Percentiles rank a stretch among this genome's conserved stretches.
These are phyloP conservation scores for Pelobates cultripes DNA, from an alignment of 2,797 vertebrate genomes.

Conservation along the genomic window DNA sequence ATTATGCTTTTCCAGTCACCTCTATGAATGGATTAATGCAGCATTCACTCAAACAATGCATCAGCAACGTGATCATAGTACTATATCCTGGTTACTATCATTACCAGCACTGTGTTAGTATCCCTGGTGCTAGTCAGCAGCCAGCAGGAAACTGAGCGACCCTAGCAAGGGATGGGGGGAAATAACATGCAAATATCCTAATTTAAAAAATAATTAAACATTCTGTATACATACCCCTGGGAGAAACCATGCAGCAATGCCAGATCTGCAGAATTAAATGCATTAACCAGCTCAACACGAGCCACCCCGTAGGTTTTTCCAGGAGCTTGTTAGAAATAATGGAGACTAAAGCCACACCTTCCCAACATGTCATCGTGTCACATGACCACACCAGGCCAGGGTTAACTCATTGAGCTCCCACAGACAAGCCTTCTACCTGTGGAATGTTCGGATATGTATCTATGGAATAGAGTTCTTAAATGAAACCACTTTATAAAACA, in stretches of 20 bases:
- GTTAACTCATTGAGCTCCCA: conserved; percentile 20
- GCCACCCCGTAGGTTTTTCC: conserved; percentile 15
- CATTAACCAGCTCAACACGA: conserved; percentile 20
- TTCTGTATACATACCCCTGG: conserved; percentile 29
- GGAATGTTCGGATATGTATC: no score
- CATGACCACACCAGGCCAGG: conserved; percentile 8
- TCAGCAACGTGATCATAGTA: not conserved
- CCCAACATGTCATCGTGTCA: conserved; percentile 24
- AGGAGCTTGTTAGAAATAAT: conserved; percentile 46
- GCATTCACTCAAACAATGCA: not conserved
- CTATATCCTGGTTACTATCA: not conserved
- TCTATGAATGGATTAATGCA: not conserved
- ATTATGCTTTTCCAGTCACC: no score
- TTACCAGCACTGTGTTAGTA: not conserved
- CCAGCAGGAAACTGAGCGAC: not conserved
- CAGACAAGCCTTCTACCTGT: not conserved
- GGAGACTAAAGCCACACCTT: conserved; percentile 32
- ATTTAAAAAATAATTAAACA: not conserved
- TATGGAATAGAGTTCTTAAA: no score
- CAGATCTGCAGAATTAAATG: conserved; percentile 1
- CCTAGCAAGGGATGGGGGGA: not conserved
- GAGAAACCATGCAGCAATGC: conserved; percentile 16
- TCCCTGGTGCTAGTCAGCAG: not conserved
- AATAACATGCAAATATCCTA: not conserved
- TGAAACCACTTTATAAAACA: no score